Evolutionary conservation across 1,140 invertebrate species (phyloP).

Genomic region (Drosophila dunni): DNA sequence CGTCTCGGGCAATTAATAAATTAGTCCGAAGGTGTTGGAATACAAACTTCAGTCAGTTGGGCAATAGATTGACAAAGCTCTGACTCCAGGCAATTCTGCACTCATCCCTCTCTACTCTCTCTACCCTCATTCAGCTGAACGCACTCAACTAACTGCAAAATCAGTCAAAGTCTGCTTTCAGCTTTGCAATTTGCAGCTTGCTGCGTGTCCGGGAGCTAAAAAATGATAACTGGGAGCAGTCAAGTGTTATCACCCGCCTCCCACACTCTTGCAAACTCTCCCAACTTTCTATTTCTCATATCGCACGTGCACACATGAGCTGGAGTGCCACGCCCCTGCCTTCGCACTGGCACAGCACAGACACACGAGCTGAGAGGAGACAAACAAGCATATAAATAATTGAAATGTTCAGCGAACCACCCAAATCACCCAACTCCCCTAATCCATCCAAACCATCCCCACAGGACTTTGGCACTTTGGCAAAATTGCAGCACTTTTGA

Average conservation of each 20-base stretch:
- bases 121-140: conserved; percentile 1
- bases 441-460: conserved; percentile 3
- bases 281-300: conserved; percentile 8
- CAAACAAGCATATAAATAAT: conserved; percentile 82
- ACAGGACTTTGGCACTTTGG: conserved; percentile 47
- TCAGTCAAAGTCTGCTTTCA: conserved; percentile 66
- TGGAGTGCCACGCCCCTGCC: neutral
- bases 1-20: conserved; percentile 63
- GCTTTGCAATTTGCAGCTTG: conserved; percentile 46
- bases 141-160: conserved; percentile 70
- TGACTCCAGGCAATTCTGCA: neutral
- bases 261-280: neutral
- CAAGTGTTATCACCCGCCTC: conserved; percentile 61
- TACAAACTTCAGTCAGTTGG: conserved; percentile 9
- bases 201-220: conserved; percentile 45
- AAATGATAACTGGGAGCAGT: conserved; percentile 73
- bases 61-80: conserved; percentile 40
- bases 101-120: neutral
- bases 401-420: conserved; percentile 68
- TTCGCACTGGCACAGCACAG: neutral
- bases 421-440: neutral
- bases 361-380: conserved; percentile 25
- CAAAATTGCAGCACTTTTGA: conserved; percentile 72
- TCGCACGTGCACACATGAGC: conserved; percentile 69
- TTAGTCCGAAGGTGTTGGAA: conserved; percentile 67